These are phyloP conservation scores for Ormyrus pomaceus DNA, from an alignment of 2,888 invertebrate species.

Conservation along the genomic window DNA sequence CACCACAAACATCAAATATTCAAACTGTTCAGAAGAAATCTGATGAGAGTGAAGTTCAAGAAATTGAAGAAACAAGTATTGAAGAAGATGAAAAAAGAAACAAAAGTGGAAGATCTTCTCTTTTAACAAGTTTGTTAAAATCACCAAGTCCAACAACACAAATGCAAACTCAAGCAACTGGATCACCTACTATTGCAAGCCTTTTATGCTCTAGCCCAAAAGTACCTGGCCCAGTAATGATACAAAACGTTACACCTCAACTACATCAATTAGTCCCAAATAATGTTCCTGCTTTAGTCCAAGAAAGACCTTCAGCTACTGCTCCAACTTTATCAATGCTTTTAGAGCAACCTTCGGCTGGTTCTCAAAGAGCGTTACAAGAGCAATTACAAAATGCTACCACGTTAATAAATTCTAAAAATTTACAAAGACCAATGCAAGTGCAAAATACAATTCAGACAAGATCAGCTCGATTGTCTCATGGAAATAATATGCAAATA, in stretches of 20 bases:
- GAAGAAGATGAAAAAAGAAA: conserved; percentile 69
- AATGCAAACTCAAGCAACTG: conserved; percentile 72
- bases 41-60: conserved; percentile 60
- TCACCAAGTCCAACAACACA: conserved; percentile 79
- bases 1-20: conserved; percentile 56
- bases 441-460: conserved; percentile 33
- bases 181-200: conserved; percentile 78
- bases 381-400: conserved; percentile 60
- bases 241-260: conserved; percentile 74
- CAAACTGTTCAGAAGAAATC: conserved; percentile 62
- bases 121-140: conserved; percentile 89
- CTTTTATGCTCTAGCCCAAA: conserved; percentile 76
- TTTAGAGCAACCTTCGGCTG: conserved; percentile 77
- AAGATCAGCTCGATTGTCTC: conserved; percentile 22
- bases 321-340: conserved; percentile 87
- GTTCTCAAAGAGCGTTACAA: conserved; percentile 66
- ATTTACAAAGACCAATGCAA: neutral
- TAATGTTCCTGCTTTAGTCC: conserved; percentile 70
- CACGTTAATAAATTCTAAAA: conserved; percentile 37
- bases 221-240: conserved; percentile 64
- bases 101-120: conserved; percentile 77
- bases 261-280: conserved; percentile 77
- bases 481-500: conserved; percentile 23
- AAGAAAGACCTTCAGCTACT: conserved; percentile 81
- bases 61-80: conserved; percentile 64